Conservation (phyloP, 2,888 invertebrate genomes). For the Siphlonurus alternatus region DNA sequence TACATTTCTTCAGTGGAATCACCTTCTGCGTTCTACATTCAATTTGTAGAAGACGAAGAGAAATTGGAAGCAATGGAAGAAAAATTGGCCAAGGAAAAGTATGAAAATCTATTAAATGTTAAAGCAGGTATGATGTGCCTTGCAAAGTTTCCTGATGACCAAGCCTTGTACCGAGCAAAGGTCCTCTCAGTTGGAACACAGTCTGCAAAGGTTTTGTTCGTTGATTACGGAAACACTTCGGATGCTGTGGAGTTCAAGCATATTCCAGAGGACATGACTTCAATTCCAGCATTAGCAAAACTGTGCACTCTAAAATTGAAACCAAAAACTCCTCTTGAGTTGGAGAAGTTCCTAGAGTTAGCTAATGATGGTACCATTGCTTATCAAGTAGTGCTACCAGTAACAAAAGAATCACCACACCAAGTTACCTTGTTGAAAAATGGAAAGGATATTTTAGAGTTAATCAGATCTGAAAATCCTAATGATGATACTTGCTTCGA, state of each 20-base stretch:
- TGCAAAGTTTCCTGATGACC: conserved; percentile 46
- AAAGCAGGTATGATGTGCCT: conserved; percentile 41
- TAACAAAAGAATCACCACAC: too few relatives aligned
- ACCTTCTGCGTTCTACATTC: conserved; percentile 56
- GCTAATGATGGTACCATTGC: too few relatives aligned
- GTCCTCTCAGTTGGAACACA: conserved; percentile 35
- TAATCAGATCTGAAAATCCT: too few relatives aligned
- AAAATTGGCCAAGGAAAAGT: conserved; percentile 35
- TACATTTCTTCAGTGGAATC: too few relatives aligned
- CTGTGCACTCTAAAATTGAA: conserved; percentile 52
- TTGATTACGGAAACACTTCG: conserved; percentile 25
- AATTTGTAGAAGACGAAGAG: conserved; percentile 40
- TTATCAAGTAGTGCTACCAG: too few relatives aligned
- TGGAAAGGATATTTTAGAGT: too few relatives aligned
- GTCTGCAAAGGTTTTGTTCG: conserved; percentile 17
- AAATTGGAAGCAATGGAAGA: conserved; percentile 42
- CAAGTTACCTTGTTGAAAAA: too few relatives aligned
- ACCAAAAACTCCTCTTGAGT: too few relatives aligned
- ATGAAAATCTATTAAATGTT: conserved; percentile 29
- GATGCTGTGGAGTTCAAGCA: conserved; percentile 38
- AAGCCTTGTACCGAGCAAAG: conserved; percentile 48
- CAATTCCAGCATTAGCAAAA: conserved; percentile 40
- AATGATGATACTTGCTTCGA: too few relatives aligned
- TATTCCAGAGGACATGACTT: conserved; percentile 40
- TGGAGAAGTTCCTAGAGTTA: too few relatives aligned